These are phyloP conservation scores for Scelioninae gen. 1 DNA, from an alignment of 2,888 invertebrate species.

Conservation along the genomic window DNA sequence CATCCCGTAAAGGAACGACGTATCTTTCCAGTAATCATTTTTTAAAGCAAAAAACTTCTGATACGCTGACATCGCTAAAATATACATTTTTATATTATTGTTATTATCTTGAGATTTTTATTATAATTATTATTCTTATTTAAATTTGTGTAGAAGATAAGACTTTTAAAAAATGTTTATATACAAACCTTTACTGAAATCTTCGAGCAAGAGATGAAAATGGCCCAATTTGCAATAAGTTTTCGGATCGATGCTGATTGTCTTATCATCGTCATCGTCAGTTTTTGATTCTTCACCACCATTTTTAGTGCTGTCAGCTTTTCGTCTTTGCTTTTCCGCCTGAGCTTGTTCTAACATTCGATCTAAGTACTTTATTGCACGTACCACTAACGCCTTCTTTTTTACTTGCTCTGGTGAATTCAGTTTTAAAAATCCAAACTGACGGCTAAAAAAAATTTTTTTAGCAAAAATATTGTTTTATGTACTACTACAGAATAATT, in stretches of 20 bases:
- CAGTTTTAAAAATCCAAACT: constrained; percentile 95
- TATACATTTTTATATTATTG: not conserved
- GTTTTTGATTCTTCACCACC: constrained; percentile 76
- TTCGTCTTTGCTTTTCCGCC: constrained; percentile 85
- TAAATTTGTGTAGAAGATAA: no score
- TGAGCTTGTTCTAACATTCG: constrained; percentile 93
- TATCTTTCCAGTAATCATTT: constrained; percentile 94
- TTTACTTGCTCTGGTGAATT: constrained; percentile 92
- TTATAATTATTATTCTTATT: not conserved
- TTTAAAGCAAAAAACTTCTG: constrained; percentile 94
- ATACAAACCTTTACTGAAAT: constrained; percentile 94
- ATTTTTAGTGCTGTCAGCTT: constrained; percentile 82
- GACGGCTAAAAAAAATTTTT: constrained; percentile 87
- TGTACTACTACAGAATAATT: no score
- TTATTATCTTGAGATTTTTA: not conserved
- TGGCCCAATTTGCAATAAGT: constrained; percentile 98
- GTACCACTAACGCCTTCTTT: constrained; percentile 91
- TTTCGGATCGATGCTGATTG: constrained; percentile 93
- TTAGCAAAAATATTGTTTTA: not conserved
- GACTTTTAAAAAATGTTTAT: not conserved
- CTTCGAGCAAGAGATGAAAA: constrained; percentile 95
- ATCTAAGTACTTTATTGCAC: constrained; percentile 94
- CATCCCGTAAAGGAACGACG: constrained; percentile 96
- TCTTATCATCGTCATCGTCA: constrained; percentile 86
- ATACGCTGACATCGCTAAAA: constrained; percentile 97